Conservation (phyloP, 1,140 invertebrate genomes). For the Microplitis mediator region DNA sequence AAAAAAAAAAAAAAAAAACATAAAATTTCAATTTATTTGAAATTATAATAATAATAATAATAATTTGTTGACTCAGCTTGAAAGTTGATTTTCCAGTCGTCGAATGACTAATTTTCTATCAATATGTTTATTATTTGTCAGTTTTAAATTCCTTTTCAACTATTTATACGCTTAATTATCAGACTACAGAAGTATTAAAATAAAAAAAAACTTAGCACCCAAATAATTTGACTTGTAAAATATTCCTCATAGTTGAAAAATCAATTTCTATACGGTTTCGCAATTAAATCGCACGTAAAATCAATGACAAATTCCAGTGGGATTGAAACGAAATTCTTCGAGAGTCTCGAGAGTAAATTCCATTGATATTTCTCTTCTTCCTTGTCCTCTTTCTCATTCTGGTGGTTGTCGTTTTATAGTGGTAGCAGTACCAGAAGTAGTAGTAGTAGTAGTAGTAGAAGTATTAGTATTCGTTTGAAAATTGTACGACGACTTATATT, state of each 20-base stretch:
- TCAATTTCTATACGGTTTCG: not conserved
- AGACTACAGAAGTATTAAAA: not conserved
- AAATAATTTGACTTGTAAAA: not conserved
- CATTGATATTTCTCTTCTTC: conserved; percentile 20
- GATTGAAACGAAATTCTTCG: conserved; percentile 24
- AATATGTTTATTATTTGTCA: too few species aligned
- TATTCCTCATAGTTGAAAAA: not conserved
- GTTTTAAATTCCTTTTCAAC: too few species aligned
- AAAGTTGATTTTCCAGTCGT: too few species aligned
- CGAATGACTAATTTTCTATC: too few species aligned
- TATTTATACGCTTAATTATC: too few species aligned
- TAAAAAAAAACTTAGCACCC: not conserved
- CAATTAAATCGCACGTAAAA: conserved; percentile 21
- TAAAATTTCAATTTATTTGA: too few species aligned
- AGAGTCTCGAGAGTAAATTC: conserved; percentile 17
- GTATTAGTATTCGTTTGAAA: too few species aligned
- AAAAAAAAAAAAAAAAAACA: too few species aligned
- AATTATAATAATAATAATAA: too few species aligned
- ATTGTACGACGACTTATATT: too few species aligned
- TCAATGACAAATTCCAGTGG: conserved; percentile 29
- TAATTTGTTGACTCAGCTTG: too few species aligned
- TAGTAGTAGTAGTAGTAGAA: too few species aligned
- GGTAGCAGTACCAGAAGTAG: not conserved
- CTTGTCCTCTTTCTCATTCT: not conserved
- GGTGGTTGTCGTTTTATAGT: not conserved